phyloP scores from a whole-genome alignment of 2,113 vertebrate genomes.

The Triplophysa rosa region DNA sequence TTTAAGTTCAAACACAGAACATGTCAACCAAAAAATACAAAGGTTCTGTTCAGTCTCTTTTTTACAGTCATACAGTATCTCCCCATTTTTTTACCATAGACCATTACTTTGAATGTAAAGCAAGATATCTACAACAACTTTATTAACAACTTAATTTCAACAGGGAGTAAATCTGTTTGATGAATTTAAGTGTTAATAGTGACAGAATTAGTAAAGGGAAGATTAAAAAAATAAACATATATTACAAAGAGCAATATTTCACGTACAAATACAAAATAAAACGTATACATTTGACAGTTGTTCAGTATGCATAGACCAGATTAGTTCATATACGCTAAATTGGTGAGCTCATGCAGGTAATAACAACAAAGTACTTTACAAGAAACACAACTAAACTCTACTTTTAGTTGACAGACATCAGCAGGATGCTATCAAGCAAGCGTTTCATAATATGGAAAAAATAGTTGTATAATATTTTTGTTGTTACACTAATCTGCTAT shows the following conservation, averaged over 20 bases:
- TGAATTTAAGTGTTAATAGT: not conserved
- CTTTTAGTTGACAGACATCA: not conserved
- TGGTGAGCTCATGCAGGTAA: not conserved
- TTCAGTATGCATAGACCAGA: slow-evolving; percentile 25
- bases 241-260: not conserved
- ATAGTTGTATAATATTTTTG: too few species aligned
- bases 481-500: not conserved
- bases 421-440: not conserved
- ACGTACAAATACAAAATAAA: slow-evolving; percentile 22
- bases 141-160: slow-evolving; percentile 19
- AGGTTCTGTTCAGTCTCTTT: not conserved
- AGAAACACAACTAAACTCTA: not conserved
- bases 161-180: not conserved
- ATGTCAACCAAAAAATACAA: not conserved
- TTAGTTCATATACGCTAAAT: not conserved
- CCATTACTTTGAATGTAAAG: not conserved
- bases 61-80: not conserved
- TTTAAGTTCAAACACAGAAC: not conserved
- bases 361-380: not conserved
- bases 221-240: not conserved
- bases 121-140: slow-evolving; percentile 18
- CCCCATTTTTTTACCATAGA: not conserved
- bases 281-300: slow-evolving; percentile 7
- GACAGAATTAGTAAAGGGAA: slow-evolving; percentile 24
- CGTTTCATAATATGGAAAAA: too few species aligned